phyloP scores from a whole-genome alignment of 2,797 vertebrate species.

The Pangasius mekongensis region DNA sequence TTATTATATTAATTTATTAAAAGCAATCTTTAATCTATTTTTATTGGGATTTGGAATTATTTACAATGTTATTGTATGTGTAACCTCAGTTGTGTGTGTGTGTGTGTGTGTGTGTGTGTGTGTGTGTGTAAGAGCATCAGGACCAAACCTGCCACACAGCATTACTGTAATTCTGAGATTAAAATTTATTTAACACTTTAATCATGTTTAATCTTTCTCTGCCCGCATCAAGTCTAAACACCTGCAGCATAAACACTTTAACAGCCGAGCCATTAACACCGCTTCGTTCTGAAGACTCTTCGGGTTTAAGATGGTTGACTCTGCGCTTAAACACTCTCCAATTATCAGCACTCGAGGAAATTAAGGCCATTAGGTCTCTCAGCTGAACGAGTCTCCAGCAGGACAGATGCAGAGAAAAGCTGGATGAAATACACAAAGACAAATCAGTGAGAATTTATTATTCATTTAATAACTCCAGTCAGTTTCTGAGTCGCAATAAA shows the following conservation, averaged over 20 bases:
- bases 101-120: conserved; percentile 9
- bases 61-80: not conserved
- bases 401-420: not conserved
- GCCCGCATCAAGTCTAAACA: not conserved
- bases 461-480: not conserved
- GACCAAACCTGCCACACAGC: not conserved
- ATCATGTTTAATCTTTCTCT: not conserved
- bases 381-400: conserved; percentile 1
- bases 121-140: not conserved
- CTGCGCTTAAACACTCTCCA: not conserved
- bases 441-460: not conserved
- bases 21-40: not conserved
- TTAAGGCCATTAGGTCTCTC: not conserved
- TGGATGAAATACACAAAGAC: not conserved
- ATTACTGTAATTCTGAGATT: not conserved
- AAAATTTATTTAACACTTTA: not conserved
- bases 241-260: not conserved
- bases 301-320: conserved; percentile 11
- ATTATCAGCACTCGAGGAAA: conserved; percentile 17
- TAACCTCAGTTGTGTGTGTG: not conserved
- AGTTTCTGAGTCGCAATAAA: too few species aligned
- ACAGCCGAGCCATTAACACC: not conserved
- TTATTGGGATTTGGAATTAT: not conserved
- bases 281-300: not conserved
- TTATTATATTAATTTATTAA: not conserved